A percentile compares a stretch with the other conserved stretches of the same genome.
These are phyloP conservation scores for Gadus chalcogrammus DNA, from an alignment of 2,113 vertebrate genomes.

Conservation along the genomic window DNA sequence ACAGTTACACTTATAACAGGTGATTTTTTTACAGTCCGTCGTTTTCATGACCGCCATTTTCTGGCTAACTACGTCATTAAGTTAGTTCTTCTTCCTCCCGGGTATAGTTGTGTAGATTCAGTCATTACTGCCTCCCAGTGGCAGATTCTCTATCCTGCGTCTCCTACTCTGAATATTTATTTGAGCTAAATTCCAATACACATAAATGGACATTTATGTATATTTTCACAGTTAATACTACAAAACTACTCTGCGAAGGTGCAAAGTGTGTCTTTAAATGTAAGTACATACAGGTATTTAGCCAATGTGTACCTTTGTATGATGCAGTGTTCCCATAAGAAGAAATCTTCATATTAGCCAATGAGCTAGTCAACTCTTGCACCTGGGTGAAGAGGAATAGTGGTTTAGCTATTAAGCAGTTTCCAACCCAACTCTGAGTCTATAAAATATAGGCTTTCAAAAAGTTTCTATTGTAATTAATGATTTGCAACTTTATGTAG, in stretches of 20 bases:
- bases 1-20: conserved; percentile 69
- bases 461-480: too few species aligned
- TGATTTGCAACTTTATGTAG: too few species aligned
- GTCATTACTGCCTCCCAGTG: conserved; percentile 24
- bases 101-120: too few species aligned
- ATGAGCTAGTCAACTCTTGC: conserved; percentile 78
- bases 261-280: too few species aligned
- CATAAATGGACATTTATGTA: too few species aligned
- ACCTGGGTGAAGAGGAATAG: conserved; percentile 81
- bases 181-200: too few species aligned
- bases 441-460: not conserved
- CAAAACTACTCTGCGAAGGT: too few species aligned
- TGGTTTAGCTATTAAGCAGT: conserved; percentile 51
- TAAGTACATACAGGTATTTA: not conserved
- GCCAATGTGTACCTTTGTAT: conserved; percentile 73
- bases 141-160: not conserved
- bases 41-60: conserved; percentile 65
- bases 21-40: conserved; percentile 64
- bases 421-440: conserved; percentile 41
- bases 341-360: conserved; percentile 88
- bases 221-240: too few species aligned
- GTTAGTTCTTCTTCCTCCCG: conserved; percentile 51
- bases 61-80: conserved; percentile 27
- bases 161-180: too few species aligned
- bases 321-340: conserved; percentile 76